A percentile compares a stretch with the other conserved stretches of the same genome.
phyloP scores from a whole-genome alignment of 2,113 vertebrate species.

The Podiceps cristatus region DNA sequence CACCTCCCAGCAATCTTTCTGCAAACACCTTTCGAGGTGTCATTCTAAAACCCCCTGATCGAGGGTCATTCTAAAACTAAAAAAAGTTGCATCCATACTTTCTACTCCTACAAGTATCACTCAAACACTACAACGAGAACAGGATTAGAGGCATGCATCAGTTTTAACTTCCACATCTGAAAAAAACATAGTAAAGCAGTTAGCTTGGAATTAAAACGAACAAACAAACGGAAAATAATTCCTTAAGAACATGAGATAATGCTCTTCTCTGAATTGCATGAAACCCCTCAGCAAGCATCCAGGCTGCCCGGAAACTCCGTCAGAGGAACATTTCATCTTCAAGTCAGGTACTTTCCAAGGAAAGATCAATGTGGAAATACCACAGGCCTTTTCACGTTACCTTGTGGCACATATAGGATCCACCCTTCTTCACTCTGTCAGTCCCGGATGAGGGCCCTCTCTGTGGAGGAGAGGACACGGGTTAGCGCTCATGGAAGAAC shows the following conservation, averaged over 20 bases:
- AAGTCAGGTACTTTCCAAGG: background rate
- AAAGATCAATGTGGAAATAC: accelerated
- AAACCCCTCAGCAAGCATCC: background rate
- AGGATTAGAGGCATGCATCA: background rate
- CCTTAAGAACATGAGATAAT: background rate
- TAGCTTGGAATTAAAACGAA: no score
- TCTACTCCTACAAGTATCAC: background rate
- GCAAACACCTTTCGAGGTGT: background rate
- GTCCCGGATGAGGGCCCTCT: slow-evolving; percentile 86
- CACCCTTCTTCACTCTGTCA: slow-evolving; percentile 96
- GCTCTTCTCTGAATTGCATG: background rate
- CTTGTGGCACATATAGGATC: slow-evolving; percentile 99
- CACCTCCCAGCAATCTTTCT: background rate
- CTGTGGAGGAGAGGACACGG: slow-evolving; percentile 65
- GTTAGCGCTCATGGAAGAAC: background rate
- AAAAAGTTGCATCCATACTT: background rate
- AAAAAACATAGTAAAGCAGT: background rate
- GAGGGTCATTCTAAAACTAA: background rate
- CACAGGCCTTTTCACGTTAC: slow-evolving; percentile 62
- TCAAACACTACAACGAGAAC: background rate
- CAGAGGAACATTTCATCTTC: background rate
- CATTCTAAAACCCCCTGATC: background rate
- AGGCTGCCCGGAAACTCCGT: background rate
- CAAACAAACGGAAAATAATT: no score
- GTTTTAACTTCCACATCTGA: background rate